Conservation (phyloP, 37 sponge, comb jelly and placozoan genomes). For the Petrosia ficiformis region DNA sequence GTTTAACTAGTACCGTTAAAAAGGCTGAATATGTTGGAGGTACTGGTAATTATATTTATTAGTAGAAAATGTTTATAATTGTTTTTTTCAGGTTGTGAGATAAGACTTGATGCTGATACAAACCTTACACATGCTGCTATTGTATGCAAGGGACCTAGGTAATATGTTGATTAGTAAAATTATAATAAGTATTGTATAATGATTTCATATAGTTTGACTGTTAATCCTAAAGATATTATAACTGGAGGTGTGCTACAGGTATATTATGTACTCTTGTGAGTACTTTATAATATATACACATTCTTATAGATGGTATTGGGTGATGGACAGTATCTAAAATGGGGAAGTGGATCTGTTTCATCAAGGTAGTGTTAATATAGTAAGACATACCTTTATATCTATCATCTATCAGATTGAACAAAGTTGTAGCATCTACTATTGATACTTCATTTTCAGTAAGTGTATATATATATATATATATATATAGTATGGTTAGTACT, state of each 20-base stretch:
- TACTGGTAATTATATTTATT: conserved; percentile 5
- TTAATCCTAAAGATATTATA: conserved; percentile 27
- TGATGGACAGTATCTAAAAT: conserved; percentile 31
- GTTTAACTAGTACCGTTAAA: neutral
- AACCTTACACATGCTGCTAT: conserved; percentile 48
- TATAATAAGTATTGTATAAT: neutral
- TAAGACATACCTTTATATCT: neutral
- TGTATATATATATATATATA: neutral
- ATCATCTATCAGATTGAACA: conserved; percentile 11
- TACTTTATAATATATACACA: no score
- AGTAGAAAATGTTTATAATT: neutral
- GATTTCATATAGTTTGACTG: conserved; percentile 1
- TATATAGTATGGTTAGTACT: neutral
- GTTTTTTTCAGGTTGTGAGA: conserved; percentile 46
- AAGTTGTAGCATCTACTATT: conserved; percentile 40
- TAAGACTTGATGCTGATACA: conserved; percentile 22
- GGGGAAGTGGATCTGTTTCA: conserved; percentile 31
- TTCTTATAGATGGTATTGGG: conserved; percentile 22
- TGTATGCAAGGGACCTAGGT: conserved; percentile 68
- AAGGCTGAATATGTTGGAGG: conserved; percentile 67
- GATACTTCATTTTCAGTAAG: conserved; percentile 51
- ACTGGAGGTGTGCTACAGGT: conserved; percentile 66
- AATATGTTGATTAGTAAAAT: conserved; percentile 1
- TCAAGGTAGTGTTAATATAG: conserved; percentile 23
- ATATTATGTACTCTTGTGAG: no score